Evolutionary conservation across 2,113 vertebrate species (phyloP).

Genomic region (Gorsachius goisagi): DNA sequence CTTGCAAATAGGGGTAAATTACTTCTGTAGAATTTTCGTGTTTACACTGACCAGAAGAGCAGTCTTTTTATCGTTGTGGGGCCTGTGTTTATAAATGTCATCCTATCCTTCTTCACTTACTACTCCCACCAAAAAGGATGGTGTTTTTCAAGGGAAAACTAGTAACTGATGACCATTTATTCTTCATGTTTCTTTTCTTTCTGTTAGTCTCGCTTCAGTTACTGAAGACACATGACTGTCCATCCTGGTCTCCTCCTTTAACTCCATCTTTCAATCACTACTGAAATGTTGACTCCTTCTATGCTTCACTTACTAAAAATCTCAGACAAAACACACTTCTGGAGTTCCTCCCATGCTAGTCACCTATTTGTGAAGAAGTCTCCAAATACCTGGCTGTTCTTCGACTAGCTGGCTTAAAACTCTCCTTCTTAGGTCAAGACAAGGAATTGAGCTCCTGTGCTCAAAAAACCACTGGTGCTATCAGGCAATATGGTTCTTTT

Average conservation of each 20-base stretch:
- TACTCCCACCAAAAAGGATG: neutral
- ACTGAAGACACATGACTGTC: accelerated
- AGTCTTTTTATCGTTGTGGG: neutral
- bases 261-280: neutral
- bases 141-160: neutral
- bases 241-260: neutral
- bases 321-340: neutral
- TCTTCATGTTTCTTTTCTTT: neutral
- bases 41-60: neutral
- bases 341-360: neutral
- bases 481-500: neutral
- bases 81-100: neutral
- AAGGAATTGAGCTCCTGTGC: neutral
- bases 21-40: neutral
- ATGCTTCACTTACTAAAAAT: neutral
- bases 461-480: neutral
- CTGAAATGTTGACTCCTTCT: neutral
- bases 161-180: neutral
- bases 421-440: neutral
- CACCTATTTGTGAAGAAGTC: neutral
- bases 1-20: neutral
- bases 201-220: neutral
- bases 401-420: neutral
- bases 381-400: neutral
- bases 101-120: neutral